Evolutionary conservation across 2,113 vertebrate genomes (phyloP).

Genomic region (Platanista minor): DNA sequence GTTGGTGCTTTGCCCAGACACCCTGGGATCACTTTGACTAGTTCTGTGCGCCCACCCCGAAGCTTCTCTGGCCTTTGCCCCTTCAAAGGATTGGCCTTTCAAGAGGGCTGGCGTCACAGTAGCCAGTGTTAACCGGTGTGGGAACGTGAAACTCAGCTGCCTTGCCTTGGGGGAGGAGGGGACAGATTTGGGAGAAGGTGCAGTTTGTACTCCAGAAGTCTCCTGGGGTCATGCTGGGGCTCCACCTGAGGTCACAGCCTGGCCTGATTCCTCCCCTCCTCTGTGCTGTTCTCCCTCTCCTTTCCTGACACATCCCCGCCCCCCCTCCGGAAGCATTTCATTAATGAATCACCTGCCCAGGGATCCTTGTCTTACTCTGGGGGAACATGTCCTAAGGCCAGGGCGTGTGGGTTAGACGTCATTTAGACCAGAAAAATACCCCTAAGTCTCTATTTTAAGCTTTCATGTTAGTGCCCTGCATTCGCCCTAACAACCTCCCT

Average conservation of each 20-base stretch:
- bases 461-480: neutral
- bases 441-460: neutral
- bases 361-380: neutral
- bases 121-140: neutral
- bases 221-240: neutral
- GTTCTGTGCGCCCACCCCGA: neutral
- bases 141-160: neutral
- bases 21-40: neutral
- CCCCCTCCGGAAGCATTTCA: neutral
- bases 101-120: accelerated
- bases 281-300: accelerated
- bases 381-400: neutral
- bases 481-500: neutral
- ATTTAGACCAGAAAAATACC: neutral
- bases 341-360: neutral
- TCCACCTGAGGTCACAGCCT: neutral
- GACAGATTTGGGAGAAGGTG: neutral
- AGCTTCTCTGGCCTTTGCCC: neutral
- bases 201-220: neutral
- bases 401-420: neutral
- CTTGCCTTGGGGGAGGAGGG: neutral
- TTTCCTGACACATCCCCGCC: neutral
- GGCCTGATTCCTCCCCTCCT: neutral
- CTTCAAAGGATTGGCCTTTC: neutral
- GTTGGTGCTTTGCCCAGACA: neutral